These are phyloP conservation scores for Peromyscus polionotus DNA, from an alignment of 2,113 vertebrate genomes.

Conservation along the genomic window DNA sequence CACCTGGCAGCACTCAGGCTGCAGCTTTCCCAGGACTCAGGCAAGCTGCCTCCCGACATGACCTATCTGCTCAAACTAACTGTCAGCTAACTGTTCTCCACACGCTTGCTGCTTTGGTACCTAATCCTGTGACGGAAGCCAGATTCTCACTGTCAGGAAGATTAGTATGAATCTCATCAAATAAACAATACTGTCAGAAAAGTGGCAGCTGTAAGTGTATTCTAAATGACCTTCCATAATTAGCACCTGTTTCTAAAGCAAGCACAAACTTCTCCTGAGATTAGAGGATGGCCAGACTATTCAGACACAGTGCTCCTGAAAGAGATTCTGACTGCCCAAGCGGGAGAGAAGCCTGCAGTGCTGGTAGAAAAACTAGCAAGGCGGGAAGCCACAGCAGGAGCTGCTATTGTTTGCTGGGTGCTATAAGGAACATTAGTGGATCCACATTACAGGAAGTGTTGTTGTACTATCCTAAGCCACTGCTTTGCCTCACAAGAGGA, in stretches of 20 bases:
- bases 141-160: slow-evolving; percentile 57
- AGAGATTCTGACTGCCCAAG: slow-evolving; percentile 47
- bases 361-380: slow-evolving; percentile 62
- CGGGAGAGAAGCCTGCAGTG: slow-evolving; percentile 30
- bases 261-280: slow-evolving; percentile 9
- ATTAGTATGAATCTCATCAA: slow-evolving; percentile 52
- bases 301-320: slow-evolving; percentile 1
- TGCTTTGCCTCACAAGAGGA: slow-evolving; percentile 61
- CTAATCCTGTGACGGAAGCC: slow-evolving; percentile 72
- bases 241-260: slow-evolving; percentile 53
- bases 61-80: slow-evolving; percentile 83
- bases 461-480: slow-evolving; percentile 63
- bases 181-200: slow-evolving; percentile 14
- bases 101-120: slow-evolving; percentile 51
- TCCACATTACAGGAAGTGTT: slow-evolving; percentile 74
- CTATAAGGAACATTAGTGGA: slow-evolving; percentile 69
- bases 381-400: slow-evolving; percentile 57
- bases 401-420: slow-evolving; percentile 74
- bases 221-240: slow-evolving; percentile 41
- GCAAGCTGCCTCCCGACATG: slow-evolving; percentile 82
- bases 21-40: slow-evolving; percentile 60
- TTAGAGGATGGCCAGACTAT: slow-evolving; percentile 22
- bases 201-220: background rate
- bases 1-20: slow-evolving; percentile 54
- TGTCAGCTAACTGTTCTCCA: slow-evolving; percentile 68